Percentiles rank a stretch among this genome's conserved stretches.
These are phyloP conservation scores for Crossaster papposus DNA, from an alignment of 53 echinoderm and acorn worm species.

Conservation along the genomic window DNA sequence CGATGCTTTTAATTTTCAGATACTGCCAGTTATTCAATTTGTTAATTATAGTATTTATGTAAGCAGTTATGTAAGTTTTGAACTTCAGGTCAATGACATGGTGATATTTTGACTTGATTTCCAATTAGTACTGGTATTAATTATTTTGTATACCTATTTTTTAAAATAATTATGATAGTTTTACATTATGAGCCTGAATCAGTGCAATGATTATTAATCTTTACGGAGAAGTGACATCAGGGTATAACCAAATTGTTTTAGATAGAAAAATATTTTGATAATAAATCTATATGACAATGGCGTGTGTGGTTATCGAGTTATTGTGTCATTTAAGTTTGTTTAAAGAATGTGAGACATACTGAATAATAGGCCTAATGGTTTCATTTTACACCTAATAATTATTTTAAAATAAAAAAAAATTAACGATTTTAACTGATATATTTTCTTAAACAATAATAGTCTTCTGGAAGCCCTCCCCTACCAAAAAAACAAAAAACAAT, in stretches of 20 bases:
- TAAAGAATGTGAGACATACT: conserved; percentile 27
- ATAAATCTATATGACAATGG: background rate
- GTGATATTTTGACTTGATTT: background rate
- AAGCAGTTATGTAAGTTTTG: too few species aligned
- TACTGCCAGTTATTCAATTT: too few species aligned
- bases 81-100: too few species aligned
- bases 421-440: too few species aligned
- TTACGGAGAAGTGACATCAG: conserved; percentile 19
- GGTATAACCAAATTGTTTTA: background rate
- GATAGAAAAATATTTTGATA: too few species aligned
- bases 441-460: too few species aligned
- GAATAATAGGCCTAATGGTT: background rate
- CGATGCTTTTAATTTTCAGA: too few species aligned
- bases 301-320: conserved; percentile 13
- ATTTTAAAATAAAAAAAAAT: too few species aligned
- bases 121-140: conserved; percentile 3
- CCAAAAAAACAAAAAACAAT: too few species aligned
- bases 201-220: background rate
- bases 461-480: too few species aligned
- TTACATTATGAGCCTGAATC: conserved; percentile 11
- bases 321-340: conserved; percentile 25
- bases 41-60: too few species aligned
- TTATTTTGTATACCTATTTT: conserved; percentile 15
- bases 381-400: conserved; percentile 16
- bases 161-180: conserved; percentile 3